These are phyloP conservation scores for Cataglyphis albicans DNA, from an alignment of 2,888 invertebrate genomes.

Conservation along the genomic window DNA sequence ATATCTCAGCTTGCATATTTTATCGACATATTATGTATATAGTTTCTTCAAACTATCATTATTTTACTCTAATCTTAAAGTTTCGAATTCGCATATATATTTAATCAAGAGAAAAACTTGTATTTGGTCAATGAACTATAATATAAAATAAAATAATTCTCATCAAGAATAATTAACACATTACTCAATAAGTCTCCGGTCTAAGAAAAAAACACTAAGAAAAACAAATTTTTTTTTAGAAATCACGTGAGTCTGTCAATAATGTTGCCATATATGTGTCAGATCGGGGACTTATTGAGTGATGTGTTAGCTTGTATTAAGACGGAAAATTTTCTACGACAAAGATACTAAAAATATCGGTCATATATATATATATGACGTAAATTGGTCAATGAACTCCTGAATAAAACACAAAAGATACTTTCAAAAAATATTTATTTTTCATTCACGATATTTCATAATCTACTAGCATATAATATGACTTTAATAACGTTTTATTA, in stretches of 20 bases:
- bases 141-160: too few relatives aligned
- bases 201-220: too few relatives aligned
- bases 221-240: too few relatives aligned
- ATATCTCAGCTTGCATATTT: conserved; percentile 23
- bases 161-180: too few relatives aligned
- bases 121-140: background rate
- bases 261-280: too few relatives aligned
- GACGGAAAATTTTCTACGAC: too few relatives aligned
- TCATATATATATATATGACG: too few relatives aligned
- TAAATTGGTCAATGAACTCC: background rate
- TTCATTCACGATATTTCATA: background rate
- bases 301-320: too few relatives aligned
- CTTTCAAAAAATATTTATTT: background rate
- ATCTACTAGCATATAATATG: background rate
- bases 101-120: background rate
- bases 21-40: conserved; percentile 13
- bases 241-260: too few relatives aligned
- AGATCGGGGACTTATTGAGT: too few relatives aligned
- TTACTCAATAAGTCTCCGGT: too few relatives aligned
- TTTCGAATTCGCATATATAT: background rate
- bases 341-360: too few relatives aligned
- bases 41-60: background rate
- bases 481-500: background rate
- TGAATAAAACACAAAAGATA: background rate
- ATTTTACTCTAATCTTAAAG: background rate